Evolutionary conservation across 2,888 invertebrate genomes (phyloP).

Genomic region (Noctua pronuba): DNA sequence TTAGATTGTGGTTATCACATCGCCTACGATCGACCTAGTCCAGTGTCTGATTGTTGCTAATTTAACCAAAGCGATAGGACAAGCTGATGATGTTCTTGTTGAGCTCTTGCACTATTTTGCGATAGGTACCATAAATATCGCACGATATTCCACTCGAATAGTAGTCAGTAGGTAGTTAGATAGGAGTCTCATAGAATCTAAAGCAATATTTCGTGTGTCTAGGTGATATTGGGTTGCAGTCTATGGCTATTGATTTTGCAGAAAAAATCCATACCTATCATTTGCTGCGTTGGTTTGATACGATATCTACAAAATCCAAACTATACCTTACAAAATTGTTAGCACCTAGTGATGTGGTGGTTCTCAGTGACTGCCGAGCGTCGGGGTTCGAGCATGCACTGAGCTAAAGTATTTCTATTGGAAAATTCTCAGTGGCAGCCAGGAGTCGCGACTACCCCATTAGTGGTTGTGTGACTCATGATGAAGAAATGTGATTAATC

Average conservation of each 20-base stretch:
- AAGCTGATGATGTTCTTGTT: background rate
- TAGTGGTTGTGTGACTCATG: background rate
- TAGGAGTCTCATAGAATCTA: too few species aligned
- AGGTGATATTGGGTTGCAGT: background rate
- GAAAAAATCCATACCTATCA: background rate
- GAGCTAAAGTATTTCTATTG: background rate
- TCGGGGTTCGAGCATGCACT: background rate
- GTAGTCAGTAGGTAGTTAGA: background rate
- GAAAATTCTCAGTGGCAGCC: too few species aligned
- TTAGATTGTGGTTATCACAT: constrained; percentile 15
- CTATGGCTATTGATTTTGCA: background rate
- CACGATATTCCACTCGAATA: background rate
- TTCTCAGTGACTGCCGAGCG: background rate
- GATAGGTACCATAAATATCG: background rate
- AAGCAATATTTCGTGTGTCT: background rate
- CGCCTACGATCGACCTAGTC: constrained; percentile 19
- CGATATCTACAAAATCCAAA: too few species aligned
- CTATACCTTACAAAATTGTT: background rate
- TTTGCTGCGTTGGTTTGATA: background rate
- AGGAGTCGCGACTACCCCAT: background rate
- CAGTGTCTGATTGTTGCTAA: constrained; percentile 27
- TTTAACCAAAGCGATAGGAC: constrained; percentile 10
- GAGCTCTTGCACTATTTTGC: background rate
- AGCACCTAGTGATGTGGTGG: background rate
- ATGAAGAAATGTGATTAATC: background rate